Evolutionary conservation across 2,113 vertebrate species (phyloP).

Genomic region (Mellivora capensis): DNA sequence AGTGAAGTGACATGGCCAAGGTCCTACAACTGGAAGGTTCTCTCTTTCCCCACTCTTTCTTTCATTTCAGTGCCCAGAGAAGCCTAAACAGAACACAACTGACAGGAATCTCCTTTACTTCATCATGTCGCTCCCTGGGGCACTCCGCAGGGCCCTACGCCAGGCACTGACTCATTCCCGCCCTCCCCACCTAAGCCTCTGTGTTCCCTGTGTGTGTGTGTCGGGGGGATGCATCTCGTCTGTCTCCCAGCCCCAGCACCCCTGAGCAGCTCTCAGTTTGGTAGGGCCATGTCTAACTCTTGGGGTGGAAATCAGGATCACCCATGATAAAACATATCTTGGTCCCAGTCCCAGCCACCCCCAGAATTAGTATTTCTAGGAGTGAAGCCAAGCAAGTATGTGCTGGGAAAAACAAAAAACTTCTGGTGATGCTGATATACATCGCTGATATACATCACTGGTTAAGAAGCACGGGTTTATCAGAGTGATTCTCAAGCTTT

Average conservation of each 20-base stretch:
- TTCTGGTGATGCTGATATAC: neutral
- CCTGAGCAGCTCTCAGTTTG: neutral
- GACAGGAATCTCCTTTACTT: neutral
- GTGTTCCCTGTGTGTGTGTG: neutral
- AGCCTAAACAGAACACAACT: neutral
- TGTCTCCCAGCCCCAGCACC: neutral
- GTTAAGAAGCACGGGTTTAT: neutral
- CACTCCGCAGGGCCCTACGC: rapidly evolving
- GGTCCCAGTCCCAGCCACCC: neutral
- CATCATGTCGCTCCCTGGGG: neutral
- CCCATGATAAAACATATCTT: neutral
- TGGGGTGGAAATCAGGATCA: neutral
- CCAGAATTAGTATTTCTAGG: neutral
- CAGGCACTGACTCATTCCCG: neutral
- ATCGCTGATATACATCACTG: neutral
- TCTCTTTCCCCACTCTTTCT: neutral
- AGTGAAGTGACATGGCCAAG: neutral
- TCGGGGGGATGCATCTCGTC: no score
- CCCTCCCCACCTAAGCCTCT: neutral
- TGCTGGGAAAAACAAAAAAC: neutral
- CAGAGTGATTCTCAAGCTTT: neutral
- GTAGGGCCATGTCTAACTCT: neutral
- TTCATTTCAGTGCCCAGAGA: neutral
- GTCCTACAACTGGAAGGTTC: neutral
- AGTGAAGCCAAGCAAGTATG: neutral